Base-by-base conservation (phyloP, 23 tunicate species). In the Oikopleura albicans region DNA sequence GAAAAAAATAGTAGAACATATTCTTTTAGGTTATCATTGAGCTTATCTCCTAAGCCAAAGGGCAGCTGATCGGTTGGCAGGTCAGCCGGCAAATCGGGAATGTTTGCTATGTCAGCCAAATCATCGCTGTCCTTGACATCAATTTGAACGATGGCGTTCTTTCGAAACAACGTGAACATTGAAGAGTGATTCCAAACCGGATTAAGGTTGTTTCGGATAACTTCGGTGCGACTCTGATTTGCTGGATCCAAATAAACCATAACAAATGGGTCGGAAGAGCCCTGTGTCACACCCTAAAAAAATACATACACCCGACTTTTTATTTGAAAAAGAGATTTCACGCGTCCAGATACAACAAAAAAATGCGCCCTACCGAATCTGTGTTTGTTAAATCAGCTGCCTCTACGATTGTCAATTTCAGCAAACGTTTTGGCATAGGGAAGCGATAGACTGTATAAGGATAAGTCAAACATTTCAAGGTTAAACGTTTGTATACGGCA, bases 371-470 rank as follows among this genome's bases (percentile, higher is more conserved):
- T 37, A 71, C 79, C 4, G 34, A 12, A 29, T 71, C 79, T 37
- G 31, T 16, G 35, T 71, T 29, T 12, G 79, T 16, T 37, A 71
- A 71, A 71, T 71, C 79, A 71, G 79, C 79, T 71, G 79, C 79
- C 31, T 71, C 79, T 37, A 71, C 34, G 4, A 71, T 29, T 16
- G 27, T 71, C 2, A 71, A 16, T 16, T 16, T 29, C 27, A 71
- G 4, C 37, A 71, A 22, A 22, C 37, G 27, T 12, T 16, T 29
- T 29, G 79, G 79, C 79, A 71, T 12, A 34, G 79, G 79, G 37
- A 71, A 71, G 28, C 35, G 27, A 29, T 71, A 71, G 36, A 71
- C 79, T 71, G 2, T 12, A 16, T 37, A 71, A 16, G 37, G 34
- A 49, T 22, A 49, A 8, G 8, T 49, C 59, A 49, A 49, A 49